phyloP scores from a whole-genome alignment of 2,797 vertebrate species.

The Bradypodion ventrale region DNA sequence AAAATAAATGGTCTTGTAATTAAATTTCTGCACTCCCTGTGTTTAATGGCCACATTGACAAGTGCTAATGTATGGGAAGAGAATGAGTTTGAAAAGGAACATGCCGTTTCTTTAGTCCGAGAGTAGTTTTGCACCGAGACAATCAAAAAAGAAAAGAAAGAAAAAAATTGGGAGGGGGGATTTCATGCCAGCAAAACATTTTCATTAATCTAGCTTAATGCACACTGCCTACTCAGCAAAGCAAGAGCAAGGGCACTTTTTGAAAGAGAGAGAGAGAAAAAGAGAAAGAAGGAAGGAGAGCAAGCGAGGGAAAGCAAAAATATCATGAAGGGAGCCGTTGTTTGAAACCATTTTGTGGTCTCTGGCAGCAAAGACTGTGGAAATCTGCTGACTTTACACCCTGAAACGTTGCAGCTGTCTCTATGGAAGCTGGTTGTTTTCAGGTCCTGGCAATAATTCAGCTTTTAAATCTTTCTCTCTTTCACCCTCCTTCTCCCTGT shows the following conservation, averaged over 20 bases:
- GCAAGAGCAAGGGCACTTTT: slow-evolving; percentile 74
- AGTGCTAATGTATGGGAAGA: slow-evolving; percentile 93
- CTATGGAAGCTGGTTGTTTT: slow-evolving; percentile 79
- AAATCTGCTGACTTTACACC: slow-evolving; percentile 93
- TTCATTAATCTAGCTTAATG: slow-evolving; percentile 91
- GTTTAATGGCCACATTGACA: slow-evolving; percentile 95
- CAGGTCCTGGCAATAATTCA: slow-evolving; percentile 80
- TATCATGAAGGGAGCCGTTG: slow-evolving; percentile 88
- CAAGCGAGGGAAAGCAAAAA: slow-evolving; percentile 55
- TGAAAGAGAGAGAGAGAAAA: neutral
- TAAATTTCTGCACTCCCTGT: slow-evolving; percentile 88
- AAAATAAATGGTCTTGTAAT: slow-evolving; percentile 98
- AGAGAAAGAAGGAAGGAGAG: neutral
- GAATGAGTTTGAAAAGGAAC: slow-evolving; percentile 89
- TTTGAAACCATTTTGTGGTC: slow-evolving; percentile 93
- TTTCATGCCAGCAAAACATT: slow-evolving; percentile 87
- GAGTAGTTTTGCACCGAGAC: slow-evolving; percentile 88
- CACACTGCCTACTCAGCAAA: slow-evolving; percentile 82
- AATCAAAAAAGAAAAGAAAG: slow-evolving; percentile 76
- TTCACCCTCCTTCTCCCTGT: slow-evolving; percentile 56
- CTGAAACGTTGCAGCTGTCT: slow-evolving; percentile 96
- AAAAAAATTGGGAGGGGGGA: too few species aligned
- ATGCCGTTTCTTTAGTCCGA: slow-evolving; percentile 90
- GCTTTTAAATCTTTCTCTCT: slow-evolving; percentile 76
- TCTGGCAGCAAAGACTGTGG: slow-evolving; percentile 89